Evolutionary conservation across 2,797 vertebrate genomes (phyloP).

Genomic region (Gymnoscopelus microlampas): DNA sequence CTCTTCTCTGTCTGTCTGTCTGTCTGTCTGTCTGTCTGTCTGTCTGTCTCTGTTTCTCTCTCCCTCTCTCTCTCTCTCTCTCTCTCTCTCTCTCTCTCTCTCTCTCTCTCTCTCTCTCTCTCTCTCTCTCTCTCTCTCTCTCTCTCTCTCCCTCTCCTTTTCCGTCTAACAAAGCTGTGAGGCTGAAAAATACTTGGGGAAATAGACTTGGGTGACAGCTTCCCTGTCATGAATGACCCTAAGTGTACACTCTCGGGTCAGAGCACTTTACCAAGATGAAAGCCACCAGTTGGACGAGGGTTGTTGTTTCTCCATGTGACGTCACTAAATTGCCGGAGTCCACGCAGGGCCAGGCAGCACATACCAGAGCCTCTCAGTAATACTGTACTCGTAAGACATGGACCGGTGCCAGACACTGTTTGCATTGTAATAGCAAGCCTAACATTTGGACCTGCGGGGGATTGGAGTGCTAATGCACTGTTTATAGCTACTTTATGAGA

Average conservation of each 20-base stretch:
- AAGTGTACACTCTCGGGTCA: neutral
- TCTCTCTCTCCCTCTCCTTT: too few species aligned
- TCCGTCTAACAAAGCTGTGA: too few species aligned
- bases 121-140: too few species aligned
- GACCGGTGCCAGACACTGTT: conserved; percentile 60
- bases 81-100: too few species aligned
- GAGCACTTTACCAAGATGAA: conserved; percentile 29
- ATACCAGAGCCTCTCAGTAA: conserved; percentile 71
- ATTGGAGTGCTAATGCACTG: conserved; percentile 29
- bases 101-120: too few species aligned
- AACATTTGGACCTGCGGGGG: conserved; percentile 45
- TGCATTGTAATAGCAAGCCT: conserved; percentile 51
- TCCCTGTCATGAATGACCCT: too few species aligned
- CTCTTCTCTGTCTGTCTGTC: too few species aligned
- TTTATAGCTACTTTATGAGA: neutral
- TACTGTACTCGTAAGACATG: conserved; percentile 57
- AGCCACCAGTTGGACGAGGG: conserved; percentile 22
- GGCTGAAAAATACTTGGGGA: too few species aligned
- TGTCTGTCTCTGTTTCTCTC: too few species aligned
- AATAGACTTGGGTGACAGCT: too few species aligned
- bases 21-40: too few species aligned
- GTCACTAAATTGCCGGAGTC: conserved; percentile 49
- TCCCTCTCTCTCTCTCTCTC: too few species aligned
- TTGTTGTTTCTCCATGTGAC: conserved; percentile 53
- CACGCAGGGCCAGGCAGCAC: conserved; percentile 47